These are phyloP conservation scores for Rhingia campestris DNA, from an alignment of 2,888 invertebrate genomes.

Conservation along the genomic window DNA sequence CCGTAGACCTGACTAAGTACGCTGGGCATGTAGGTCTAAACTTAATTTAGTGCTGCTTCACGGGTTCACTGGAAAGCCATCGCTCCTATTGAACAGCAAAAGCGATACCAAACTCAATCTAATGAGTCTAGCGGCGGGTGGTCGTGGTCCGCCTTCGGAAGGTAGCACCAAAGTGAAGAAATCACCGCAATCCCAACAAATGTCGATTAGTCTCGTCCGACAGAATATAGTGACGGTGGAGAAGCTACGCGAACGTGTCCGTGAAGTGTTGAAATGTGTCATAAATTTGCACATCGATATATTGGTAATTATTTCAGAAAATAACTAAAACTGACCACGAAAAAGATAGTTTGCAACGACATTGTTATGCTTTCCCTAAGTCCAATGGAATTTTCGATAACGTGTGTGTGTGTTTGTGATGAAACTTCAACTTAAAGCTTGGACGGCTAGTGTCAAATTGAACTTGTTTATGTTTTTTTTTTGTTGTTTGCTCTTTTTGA, in stretches of 20 bases:
- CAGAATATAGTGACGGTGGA: slow-evolving; percentile 80
- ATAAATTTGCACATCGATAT: slow-evolving; percentile 83
- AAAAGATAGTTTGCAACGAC: too few species aligned
- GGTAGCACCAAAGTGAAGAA: slow-evolving; percentile 50
- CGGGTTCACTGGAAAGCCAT: slow-evolving; percentile 57
- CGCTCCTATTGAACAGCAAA: slow-evolving; percentile 9
- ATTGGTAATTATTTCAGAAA: slow-evolving; percentile 78
- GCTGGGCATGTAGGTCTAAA: slow-evolving; percentile 68
- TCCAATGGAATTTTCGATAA: too few species aligned
- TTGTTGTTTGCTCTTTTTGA: neutral
- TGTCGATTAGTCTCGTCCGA: slow-evolving; percentile 77
- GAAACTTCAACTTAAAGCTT: too few species aligned
- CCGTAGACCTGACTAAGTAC: slow-evolving; percentile 39
- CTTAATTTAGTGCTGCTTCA: slow-evolving; percentile 68
- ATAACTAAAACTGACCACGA: neutral
- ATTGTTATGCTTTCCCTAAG: too few species aligned
- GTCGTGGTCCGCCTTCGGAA: slow-evolving; percentile 57
- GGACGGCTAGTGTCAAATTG: too few species aligned
- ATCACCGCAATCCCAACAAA: slow-evolving; percentile 52
- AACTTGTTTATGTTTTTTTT: neutral
- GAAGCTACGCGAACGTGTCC: slow-evolving; percentile 81
- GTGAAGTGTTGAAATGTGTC: slow-evolving; percentile 82
- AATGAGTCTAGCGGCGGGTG: slow-evolving; percentile 62
- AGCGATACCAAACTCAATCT: slow-evolving; percentile 17
- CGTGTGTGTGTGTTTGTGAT: too few species aligned